A percentile compares a stretch with the other conserved stretches of the same genome.
phyloP scores from a whole-genome alignment of 1,140 invertebrate species.

The Heliothis subflexa region DNA sequence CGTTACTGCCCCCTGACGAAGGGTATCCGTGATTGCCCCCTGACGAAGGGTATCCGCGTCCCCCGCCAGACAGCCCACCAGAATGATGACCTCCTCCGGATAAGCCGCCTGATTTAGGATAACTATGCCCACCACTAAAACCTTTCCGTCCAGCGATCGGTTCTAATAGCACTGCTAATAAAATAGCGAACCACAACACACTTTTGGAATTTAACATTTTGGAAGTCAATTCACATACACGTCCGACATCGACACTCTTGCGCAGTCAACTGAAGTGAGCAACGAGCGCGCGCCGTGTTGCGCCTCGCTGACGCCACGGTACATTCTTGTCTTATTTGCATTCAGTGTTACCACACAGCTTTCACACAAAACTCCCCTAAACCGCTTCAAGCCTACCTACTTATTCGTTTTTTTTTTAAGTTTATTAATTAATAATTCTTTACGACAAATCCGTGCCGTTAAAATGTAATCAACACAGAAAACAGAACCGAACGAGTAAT shows the following conservation, averaged over 20 bases:
- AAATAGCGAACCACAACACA: slow-evolving; percentile 59
- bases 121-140: slow-evolving; percentile 61
- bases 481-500: too few relatives aligned
- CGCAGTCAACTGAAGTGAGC: slow-evolving; percentile 43
- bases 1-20: slow-evolving; percentile 47
- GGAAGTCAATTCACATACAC: not conserved
- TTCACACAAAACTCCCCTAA: not conserved
- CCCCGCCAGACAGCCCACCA: slow-evolving; percentile 58
- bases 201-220: slow-evolving; percentile 39
- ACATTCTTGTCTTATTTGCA: not conserved
- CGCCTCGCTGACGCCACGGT: not conserved
- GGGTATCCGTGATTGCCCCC: slow-evolving; percentile 44
- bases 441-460: too few relatives aligned
- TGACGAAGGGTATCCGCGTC: slow-evolving; percentile 51
- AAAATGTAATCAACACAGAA: too few relatives aligned
- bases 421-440: too few relatives aligned
- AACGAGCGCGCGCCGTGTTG: not conserved
- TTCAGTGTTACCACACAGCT: not conserved
- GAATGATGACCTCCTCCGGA: slow-evolving; percentile 60
- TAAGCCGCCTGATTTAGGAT: slow-evolving; percentile 63
- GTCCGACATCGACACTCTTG: slow-evolving; percentile 38
- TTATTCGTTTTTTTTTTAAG: too few relatives aligned
- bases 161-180: slow-evolving; percentile 62
- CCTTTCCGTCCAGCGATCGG: slow-evolving; percentile 63
- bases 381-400: not conserved